Conservation (phyloP, 2,797 vertebrate genomes). For the Masticophis lateralis region DNA sequence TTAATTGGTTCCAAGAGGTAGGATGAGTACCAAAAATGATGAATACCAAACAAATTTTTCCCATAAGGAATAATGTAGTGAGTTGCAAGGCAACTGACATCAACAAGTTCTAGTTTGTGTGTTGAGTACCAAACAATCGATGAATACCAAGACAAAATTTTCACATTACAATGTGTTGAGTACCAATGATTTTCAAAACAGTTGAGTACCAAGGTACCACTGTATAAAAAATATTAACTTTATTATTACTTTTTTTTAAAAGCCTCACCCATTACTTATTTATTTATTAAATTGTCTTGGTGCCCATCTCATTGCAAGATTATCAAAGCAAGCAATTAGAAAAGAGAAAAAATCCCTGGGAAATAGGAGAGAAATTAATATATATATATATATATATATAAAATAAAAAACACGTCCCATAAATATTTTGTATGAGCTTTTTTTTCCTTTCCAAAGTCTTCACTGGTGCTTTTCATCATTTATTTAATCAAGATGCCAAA, state of each 20-base stretch:
- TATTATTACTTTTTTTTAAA: neutral
- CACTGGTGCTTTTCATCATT: neutral
- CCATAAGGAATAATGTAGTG: too few species aligned
- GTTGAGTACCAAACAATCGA: neutral
- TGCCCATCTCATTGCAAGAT: neutral
- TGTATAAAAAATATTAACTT: neutral
- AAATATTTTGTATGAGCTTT: neutral
- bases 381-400: neutral
- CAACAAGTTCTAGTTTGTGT: too few species aligned
- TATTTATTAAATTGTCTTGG: neutral
- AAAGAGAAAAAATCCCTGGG: neutral
- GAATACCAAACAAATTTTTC: too few species aligned
- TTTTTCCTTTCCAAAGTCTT: constrained; percentile 1
- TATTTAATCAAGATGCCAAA: neutral
- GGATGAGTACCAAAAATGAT: too few species aligned
- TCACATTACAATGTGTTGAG: neutral
- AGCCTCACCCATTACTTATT: neutral
- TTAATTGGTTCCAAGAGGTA: too few species aligned
- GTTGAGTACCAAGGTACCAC: neutral
- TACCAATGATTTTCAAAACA: neutral
- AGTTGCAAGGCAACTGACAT: too few species aligned
- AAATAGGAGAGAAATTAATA: neutral
- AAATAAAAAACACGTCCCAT: neutral
- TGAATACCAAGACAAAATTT: neutral
- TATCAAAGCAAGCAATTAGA: neutral